Evolutionary conservation across 2,888 invertebrate species (phyloP), one percentile per base, ranked within the genome.

Genomic region (Leptodirus hochenwartii): DNA sequence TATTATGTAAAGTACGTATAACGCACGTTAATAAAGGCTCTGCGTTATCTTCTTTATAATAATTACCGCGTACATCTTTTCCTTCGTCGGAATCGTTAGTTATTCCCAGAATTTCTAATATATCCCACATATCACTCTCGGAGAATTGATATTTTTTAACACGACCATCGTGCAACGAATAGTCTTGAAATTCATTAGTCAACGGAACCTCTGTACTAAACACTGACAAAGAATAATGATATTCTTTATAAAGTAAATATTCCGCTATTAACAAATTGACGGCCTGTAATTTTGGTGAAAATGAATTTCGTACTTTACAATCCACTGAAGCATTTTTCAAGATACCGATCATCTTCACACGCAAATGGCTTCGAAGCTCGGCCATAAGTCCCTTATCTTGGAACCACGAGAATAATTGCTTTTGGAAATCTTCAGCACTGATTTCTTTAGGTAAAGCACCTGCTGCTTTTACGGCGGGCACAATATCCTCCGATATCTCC

Each of bases 181-280:
- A 59, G 9, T 55, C 54, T 40, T 64, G 63, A 34, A 64, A 51
- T 53, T 61, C 61, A 39, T 60, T 63, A 12, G 59, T 51, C 20
- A 62, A 43, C 0, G 64, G 65, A 30, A 69, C 66, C 50, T 71
- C 71, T 3, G 67, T 64, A 26, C 63, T 53, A 45, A 70, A 69
- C 26, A 70, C 62, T 2, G 69, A 69, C 2, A 69, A 47, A 4
- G 62, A 59, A 43, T 67, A 69, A 38, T 55, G 61, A 41, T 64
- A 66, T 16, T 65, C 58, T 58, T 67, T 52, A 29, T 57, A 52
- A 20, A 69, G 41, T 30, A 71, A 53, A 51, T 66, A 69, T 47
- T 71, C 71, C 5, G 64, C 65, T 25, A 71, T 54, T 15, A 71
- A 49, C 27, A 70, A 59, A 46, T 69, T 68, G 9, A 69, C 40